Evolutionary conservation across 2,888 invertebrate species (phyloP).

Genomic region (Dioctria rufipes): DNA sequence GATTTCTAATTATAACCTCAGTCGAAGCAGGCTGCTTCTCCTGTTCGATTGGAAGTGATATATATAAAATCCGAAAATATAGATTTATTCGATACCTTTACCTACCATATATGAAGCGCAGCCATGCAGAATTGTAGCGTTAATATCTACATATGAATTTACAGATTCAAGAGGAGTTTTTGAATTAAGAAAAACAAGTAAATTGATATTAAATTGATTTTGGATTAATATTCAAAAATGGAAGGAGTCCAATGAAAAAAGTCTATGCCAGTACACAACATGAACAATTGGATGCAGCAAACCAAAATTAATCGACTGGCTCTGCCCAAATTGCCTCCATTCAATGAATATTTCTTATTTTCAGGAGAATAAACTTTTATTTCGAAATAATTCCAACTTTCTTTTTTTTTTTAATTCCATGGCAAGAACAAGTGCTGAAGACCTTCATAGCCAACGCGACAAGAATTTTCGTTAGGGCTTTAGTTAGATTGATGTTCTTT

Average conservation of each 20-base stretch:
- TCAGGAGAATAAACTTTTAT: slow-evolving; percentile 36
- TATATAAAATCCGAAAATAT: background rate
- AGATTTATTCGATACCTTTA: background rate
- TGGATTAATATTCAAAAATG: background rate
- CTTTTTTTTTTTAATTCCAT: slow-evolving; percentile 22
- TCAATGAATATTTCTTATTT: slow-evolving; percentile 35
- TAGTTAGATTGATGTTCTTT: slow-evolving; percentile 23
- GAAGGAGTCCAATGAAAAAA: background rate
- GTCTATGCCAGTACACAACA: background rate
- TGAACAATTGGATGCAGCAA: background rate
- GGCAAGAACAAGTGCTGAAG: slow-evolving; percentile 2
- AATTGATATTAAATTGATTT: too few species aligned
- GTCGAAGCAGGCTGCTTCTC: background rate
- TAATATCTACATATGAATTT: background rate
- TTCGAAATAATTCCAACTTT: slow-evolving; percentile 37
- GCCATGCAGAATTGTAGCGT: background rate
- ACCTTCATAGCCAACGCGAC: slow-evolving; percentile 2
- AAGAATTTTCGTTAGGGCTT: background rate
- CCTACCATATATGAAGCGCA: background rate
- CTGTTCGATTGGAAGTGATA: background rate
- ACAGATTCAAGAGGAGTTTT: background rate
- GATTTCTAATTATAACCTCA: background rate
- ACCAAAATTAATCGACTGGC: background rate
- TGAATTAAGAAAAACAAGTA: background rate
- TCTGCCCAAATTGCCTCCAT: slow-evolving; percentile 16